phyloP scores from a whole-genome alignment of 2,113 vertebrate species.

The Thomomys bottae region DNA sequence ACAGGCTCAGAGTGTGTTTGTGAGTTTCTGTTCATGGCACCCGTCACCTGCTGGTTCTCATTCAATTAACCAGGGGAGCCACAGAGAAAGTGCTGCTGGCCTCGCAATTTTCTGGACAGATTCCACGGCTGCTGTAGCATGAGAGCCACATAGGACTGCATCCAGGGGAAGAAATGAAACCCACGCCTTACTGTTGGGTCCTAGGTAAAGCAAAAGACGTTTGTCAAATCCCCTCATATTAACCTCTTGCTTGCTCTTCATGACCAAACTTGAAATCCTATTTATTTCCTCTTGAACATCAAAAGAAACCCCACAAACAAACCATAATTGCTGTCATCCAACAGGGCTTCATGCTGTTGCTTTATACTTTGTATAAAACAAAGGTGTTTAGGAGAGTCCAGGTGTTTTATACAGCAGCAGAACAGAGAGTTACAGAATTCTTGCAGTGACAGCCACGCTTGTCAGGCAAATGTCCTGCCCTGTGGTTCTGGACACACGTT shows the following conservation, averaged over 20 bases:
- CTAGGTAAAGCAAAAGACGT: conserved; percentile 72
- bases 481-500: background rate
- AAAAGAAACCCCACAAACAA: background rate
- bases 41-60: conserved; percentile 83
- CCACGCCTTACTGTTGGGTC: conserved; percentile 72
- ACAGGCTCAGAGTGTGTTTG: conserved; percentile 73
- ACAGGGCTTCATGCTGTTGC: background rate
- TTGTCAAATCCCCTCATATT: conserved; percentile 47
- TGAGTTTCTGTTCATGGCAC: conserved; percentile 67
- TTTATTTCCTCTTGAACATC: background rate
- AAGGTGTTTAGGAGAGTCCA: background rate
- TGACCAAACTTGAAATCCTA: background rate
- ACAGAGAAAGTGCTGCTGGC: conserved; percentile 76
- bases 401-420: background rate
- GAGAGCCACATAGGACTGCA: conserved; percentile 73
- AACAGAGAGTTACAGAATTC: background rate
- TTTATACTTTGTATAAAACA: background rate
- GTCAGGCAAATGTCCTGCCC: background rate
- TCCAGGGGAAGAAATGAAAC: conserved; percentile 73
- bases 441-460: background rate
- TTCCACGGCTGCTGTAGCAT: conserved; percentile 75
- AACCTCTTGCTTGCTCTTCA: conserved; percentile 69
- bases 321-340: background rate
- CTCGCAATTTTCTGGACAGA: conserved; percentile 74
- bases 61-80: conserved; percentile 84